Percentiles rank a stretch among this genome's conserved stretches.
These are phyloP conservation scores for Scaptomyza reducta DNA, from an alignment of 2,888 invertebrate genomes.

Conservation along the genomic window DNA sequence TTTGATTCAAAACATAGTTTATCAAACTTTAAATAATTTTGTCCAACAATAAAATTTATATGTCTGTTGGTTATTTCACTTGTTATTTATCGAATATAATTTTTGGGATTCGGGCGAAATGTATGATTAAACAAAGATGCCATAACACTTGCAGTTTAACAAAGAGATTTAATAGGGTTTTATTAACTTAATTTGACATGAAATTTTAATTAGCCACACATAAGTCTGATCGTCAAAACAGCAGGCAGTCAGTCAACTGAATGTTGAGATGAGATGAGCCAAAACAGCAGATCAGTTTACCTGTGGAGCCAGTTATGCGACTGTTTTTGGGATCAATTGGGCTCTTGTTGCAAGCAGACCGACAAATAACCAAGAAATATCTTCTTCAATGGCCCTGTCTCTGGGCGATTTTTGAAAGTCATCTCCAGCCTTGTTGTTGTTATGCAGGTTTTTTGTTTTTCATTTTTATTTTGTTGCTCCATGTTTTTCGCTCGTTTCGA, in stretches of 20 bases:
- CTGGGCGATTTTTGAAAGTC: slow-evolving; percentile 47
- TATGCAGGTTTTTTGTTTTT: slow-evolving; percentile 13
- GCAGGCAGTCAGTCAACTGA: background rate
- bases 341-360: slow-evolving; percentile 13
- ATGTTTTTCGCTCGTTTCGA: slow-evolving; percentile 39
- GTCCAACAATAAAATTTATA: background rate
- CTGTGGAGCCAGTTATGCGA: slow-evolving; percentile 7
- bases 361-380: slow-evolving; percentile 10
- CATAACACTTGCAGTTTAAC: background rate
- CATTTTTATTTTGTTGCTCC: background rate
- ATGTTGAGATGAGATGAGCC: background rate
- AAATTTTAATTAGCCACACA: slow-evolving; percentile 14
- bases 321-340: slow-evolving; percentile 13
- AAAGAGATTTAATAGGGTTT: background rate
- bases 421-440: slow-evolving; percentile 24
- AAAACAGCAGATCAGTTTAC: slow-evolving; percentile 12
- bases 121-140: slow-evolving; percentile 10
- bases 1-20: background rate
- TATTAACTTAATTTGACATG: slow-evolving; percentile 5
- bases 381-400: slow-evolving; percentile 6
- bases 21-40: background rate
- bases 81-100: background rate
- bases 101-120: background rate
- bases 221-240: slow-evolving; percentile 13
- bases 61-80: background rate